Percentiles rank a stretch among this genome's conserved stretches.
These are phyloP conservation scores for Spilarctia lutea DNA, from an alignment of 2,888 invertebrate species.

Conservation along the genomic window DNA sequence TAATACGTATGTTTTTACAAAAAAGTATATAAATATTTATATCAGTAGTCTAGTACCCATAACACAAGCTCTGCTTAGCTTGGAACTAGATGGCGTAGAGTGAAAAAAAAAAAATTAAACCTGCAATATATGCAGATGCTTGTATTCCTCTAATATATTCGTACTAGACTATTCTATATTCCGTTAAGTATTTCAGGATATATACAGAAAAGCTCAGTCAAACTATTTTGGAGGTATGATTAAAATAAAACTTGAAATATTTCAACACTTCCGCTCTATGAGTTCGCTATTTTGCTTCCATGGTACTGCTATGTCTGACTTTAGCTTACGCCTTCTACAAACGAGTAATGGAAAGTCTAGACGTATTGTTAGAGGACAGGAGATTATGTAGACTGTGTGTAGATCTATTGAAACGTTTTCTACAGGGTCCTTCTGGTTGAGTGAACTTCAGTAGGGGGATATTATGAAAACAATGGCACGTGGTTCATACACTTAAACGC, in stretches of 20 bases:
- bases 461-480: slow-evolving; percentile 18
- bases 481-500: background rate
- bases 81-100: too few relatives aligned
- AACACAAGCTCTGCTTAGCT: too few relatives aligned
- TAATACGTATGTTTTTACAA: too few relatives aligned
- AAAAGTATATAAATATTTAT: too few relatives aligned
- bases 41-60: too few relatives aligned
- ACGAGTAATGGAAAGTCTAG: slow-evolving; percentile 70
- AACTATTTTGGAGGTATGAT: slow-evolving; percentile 23
- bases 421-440: slow-evolving; percentile 4
- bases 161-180: background rate
- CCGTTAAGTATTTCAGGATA: slow-evolving; percentile 2
- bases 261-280: slow-evolving; percentile 36
- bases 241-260: slow-evolving; percentile 39
- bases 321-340: slow-evolving; percentile 11
- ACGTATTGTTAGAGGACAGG: slow-evolving; percentile 60
- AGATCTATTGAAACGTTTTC: slow-evolving; percentile 10
- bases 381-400: slow-evolving; percentile 23
- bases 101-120: too few relatives aligned
- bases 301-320: slow-evolving; percentile 31
- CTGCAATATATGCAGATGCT: too few relatives aligned
- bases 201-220: too few relatives aligned
- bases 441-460: background rate
- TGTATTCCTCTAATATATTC: background rate
- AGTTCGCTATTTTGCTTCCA: slow-evolving; percentile 27